Conservation (phyloP, 2,888 invertebrate genomes). For the Perizoma flavofasciatum region DNA sequence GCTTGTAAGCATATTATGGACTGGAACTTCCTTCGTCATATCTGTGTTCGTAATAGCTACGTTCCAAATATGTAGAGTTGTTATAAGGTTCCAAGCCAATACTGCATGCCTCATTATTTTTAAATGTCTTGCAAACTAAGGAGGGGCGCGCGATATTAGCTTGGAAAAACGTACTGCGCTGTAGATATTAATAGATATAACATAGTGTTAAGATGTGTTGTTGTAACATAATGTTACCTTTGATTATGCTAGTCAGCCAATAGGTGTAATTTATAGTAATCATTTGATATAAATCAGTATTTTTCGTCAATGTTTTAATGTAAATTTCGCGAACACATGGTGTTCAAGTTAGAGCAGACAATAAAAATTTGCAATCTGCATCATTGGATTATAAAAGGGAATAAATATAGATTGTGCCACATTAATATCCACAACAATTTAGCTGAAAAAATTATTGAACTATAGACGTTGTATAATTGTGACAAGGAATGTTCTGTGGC, state of each 20-base stretch:
- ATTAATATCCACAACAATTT: background rate
- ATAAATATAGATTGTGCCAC: constrained; percentile 3
- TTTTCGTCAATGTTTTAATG: constrained; percentile 29
- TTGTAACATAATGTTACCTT: constrained; percentile 34
- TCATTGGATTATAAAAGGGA: constrained; percentile 14
- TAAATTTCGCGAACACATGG: constrained; percentile 33
- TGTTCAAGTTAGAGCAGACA: constrained; percentile 48
- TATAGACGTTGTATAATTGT: too few relatives aligned
- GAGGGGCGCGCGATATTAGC: too few relatives aligned
- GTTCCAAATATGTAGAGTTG: constrained; percentile 26
- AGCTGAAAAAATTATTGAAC: background rate
- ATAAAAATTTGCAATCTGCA: constrained; percentile 45
- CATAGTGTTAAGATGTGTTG: constrained; percentile 25
- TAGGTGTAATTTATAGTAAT: constrained; percentile 24
- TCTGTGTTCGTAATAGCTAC: constrained; percentile 35
- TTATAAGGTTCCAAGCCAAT: too few relatives aligned
- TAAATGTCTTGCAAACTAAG: too few relatives aligned
- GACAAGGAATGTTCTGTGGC: background rate
- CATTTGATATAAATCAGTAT: constrained; percentile 20
- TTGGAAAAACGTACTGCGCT: constrained; percentile 22
- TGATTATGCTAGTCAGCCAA: constrained; percentile 35
- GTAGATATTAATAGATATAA: constrained; percentile 26
- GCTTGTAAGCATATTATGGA: constrained; percentile 18
- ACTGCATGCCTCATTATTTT: too few relatives aligned
- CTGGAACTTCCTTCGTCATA: constrained; percentile 30